Evolutionary conservation across 2,888 invertebrate species (phyloP), one percentile per base, ranked within the genome.

Genomic region (Platynereis dumerilii): DNA sequence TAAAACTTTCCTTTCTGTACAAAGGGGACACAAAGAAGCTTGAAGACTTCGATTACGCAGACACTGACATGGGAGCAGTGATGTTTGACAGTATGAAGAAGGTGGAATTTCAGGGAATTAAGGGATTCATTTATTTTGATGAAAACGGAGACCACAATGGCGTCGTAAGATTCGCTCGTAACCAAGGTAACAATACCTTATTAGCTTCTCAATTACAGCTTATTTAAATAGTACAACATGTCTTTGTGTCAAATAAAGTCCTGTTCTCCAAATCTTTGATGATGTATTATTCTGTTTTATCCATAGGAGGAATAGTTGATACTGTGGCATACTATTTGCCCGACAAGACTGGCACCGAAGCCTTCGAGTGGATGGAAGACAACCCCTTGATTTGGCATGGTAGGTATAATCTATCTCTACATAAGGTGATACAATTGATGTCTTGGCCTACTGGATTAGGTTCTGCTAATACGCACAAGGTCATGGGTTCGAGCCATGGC

Each of bases 31-130:
- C 24, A 17, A 54, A 45, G 22, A 22, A 55, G 1, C 28, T 62
- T 15, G 62, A 57, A 24, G 57, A 57, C 22, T 62, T 55, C 57
- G 5, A 17, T 1, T 62, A 62, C 26, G 29, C 34, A 17, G 62
- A 62, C 34, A 45, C 15, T 15, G 48, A 42, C 17, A 5, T 62
- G n/a, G 55, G 42, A n/a, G 28, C 24, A 1, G 22, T 62, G 56
- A 56, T 62, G n/a, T 48, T 39, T 24, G 57, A 56, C 12, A 62
- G 55, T 26, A 56, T 62, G 56, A 55, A 55, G 57, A 48, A 34
- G 34, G 34, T 48, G 24, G 17, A 22, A 26, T 62, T 62, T 24
- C 27, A 45, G 34, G 62, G 62, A 17, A 44, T 57, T 2, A 62
- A 62, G 48, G 57, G 62, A 1, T 3, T 22, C 15, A 20, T 57